Evolutionary conservation across 2,797 vertebrate species (phyloP).

Genomic region (Macropus fuliginosus): DNA sequence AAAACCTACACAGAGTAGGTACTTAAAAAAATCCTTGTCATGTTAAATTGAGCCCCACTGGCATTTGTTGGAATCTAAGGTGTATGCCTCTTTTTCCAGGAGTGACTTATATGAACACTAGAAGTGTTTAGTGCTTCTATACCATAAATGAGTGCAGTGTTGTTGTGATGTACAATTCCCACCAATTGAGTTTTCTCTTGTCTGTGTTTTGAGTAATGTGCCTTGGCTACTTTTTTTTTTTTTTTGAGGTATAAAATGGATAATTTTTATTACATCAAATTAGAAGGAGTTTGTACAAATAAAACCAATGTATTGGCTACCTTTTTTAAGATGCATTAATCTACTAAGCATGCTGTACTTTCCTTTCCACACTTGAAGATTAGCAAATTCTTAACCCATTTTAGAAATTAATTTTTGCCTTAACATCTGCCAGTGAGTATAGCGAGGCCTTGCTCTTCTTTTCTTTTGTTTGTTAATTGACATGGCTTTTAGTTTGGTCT

Average conservation of each 20-base stretch:
- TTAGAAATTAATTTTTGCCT: neutral
- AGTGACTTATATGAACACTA: neutral
- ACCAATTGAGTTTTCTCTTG: constrained; percentile 34
- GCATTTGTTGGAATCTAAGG: constrained; percentile 18
- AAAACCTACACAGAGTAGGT: neutral
- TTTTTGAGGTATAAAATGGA: no score
- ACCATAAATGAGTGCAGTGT: neutral
- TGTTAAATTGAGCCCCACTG: neutral
- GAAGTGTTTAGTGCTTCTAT: constrained; percentile 28
- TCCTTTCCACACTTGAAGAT: neutral
- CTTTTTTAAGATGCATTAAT: neutral
- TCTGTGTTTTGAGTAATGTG: neutral
- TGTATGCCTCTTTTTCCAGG: neutral
- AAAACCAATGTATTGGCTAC: neutral
- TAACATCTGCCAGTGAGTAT: neutral
- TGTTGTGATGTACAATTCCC: constrained; percentile 3
- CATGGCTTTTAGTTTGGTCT: constrained; percentile 18
- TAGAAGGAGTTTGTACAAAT: no score
- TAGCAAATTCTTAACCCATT: neutral
- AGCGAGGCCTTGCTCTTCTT: constrained; percentile 18
- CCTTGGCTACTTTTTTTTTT: neutral
- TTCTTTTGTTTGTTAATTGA: constrained; percentile 13
- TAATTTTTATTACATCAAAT: no score
- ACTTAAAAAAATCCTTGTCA: neutral
- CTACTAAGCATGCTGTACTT: neutral